Percentiles rank a stretch among this genome's conserved stretches.
Evolutionary conservation across 2,888 invertebrate genomes (phyloP).

Genomic region (Coenonympha glycerion): DNA sequence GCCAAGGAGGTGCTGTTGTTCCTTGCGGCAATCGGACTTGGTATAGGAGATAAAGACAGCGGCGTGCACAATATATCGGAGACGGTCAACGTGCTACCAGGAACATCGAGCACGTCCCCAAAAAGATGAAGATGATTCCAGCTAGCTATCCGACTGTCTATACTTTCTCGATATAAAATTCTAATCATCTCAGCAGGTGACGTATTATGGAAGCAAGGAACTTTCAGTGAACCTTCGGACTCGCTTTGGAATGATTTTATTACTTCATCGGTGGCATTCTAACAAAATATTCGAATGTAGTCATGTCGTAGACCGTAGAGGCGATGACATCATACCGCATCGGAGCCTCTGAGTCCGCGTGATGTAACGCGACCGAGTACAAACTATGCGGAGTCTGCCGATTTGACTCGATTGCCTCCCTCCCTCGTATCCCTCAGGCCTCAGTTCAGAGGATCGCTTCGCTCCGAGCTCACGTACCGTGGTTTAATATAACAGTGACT

Average conservation of each 20-base stretch:
- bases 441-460: constrained; percentile 48
- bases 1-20: no score
- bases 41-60: no score
- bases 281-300: constrained; percentile 12
- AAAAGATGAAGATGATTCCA: no score
- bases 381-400: background rate
- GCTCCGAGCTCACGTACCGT: constrained; percentile 39
- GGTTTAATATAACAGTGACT: constrained; percentile 33
- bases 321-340: constrained; percentile 33
- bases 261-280: background rate
- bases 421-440: constrained; percentile 13
- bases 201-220: no score
- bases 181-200: no score
- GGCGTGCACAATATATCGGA: no score
- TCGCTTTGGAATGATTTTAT: background rate
- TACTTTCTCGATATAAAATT: no score
- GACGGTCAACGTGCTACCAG: no score
- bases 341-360: constrained; percentile 31
- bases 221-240: no score
- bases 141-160: no score
- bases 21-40: no score
- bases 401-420: constrained; percentile 12
- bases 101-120: no score
- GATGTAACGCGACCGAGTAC: constrained; percentile 24
- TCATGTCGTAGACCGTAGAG: constrained; percentile 10